Conservation (phyloP, 2,797 vertebrate species). For the Tympanoctomys barrerae region DNA sequence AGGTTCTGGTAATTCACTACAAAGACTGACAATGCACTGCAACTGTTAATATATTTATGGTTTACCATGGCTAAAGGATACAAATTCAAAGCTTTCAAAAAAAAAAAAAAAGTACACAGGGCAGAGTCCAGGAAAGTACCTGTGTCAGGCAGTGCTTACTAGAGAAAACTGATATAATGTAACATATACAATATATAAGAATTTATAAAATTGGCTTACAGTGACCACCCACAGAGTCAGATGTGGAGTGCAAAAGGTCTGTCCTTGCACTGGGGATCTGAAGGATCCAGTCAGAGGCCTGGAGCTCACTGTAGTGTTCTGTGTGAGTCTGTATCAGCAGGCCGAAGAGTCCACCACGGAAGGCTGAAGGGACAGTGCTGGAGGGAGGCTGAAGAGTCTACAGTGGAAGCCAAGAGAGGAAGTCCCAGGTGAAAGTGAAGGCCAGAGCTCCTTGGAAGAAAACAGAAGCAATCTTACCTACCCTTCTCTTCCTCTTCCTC, state of each 20-base stretch:
- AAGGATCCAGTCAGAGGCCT: neutral
- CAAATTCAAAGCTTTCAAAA: neutral
- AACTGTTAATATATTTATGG: neutral
- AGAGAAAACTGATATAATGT: neutral
- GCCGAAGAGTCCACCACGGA: neutral
- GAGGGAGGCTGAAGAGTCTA: too few species aligned
- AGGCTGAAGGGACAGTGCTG: too few species aligned
- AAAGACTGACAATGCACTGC: neutral
- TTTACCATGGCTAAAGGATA: conserved; percentile 3
- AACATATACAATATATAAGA: neutral
- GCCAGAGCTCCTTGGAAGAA: neutral
- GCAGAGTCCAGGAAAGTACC: neutral
- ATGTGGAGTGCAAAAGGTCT: neutral
- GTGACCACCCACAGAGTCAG: neutral
- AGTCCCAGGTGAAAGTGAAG: neutral
- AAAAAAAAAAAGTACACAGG: neutral
- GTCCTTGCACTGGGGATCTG: neutral
- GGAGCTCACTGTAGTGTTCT: neutral
- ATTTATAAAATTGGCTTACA: neutral
- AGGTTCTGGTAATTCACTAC: neutral
- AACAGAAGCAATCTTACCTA: neutral
- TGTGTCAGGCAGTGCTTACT: neutral
- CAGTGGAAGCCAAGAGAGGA: too few species aligned
- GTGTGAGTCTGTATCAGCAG: neutral
- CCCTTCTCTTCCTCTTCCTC: too few species aligned